Evolutionary conservation across 1,140 invertebrate species (phyloP), one percentile per base, ranked within the genome.

Genomic region (Drosophila repletoides): DNA sequence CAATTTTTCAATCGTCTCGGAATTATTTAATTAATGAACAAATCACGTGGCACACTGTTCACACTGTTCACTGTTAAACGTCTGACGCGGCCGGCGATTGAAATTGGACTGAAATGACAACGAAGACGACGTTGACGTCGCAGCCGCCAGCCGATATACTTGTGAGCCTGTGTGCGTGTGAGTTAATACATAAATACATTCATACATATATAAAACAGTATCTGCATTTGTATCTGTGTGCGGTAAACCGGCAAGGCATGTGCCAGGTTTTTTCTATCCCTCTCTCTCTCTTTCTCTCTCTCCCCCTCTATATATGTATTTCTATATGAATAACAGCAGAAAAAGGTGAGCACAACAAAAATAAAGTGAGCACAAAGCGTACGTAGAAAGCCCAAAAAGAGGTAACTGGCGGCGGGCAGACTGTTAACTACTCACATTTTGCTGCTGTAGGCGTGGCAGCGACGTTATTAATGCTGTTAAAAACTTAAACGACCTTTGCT

Each of bases 281-380:
- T n/a, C n/a, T n/a, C n/a, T n/a, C n/a, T n/a, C n/a, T n/a, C n/a
- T n/a, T n/a, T n/a, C n/a, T n/a, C n/a, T n/a, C n/a, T n/a, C n/a
- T n/a, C n/a, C n/a, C 3, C 40, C n/a, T 38, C 29, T 19, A 7
- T 29, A 12, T 60, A 21, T 75, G 69, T 51, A 33, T 61, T 55
- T 52, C 67, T 68, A 29, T 48, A 28, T 36, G 41, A 9, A 41
- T 67, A 77, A 59, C 21, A 52, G 59, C 69, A 79, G 79, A 83
- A 83, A 83, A 84, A 77, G 70, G 79, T 83, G 79, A 83, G 79
- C 79, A 83, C 79, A 83, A 83, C 79, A 83, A 72, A 83, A 72
- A 71, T 60, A 59, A 83, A 66, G 73, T 56, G 59, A 73, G 73
- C 53, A n/a, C n/a, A 79, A 74, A 60, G 49, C 65, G 41, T 24